Evolutionary conservation across 2,113 vertebrate species (phyloP).

Genomic region (Tupaia chinensis): DNA sequence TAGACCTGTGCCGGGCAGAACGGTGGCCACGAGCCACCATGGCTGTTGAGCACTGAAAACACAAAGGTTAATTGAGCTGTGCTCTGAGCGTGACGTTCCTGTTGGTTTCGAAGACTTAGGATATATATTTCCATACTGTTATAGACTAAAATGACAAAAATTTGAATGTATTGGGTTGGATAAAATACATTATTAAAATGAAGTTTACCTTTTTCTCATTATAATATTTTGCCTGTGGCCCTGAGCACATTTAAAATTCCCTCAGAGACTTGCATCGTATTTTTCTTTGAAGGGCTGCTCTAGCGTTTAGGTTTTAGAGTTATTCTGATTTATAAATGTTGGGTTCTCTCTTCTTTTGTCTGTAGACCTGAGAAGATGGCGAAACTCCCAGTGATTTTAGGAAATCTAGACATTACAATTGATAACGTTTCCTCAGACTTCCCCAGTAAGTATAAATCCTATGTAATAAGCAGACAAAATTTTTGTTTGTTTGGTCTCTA

Average conservation of each 20-base stretch:
- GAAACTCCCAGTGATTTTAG: slow-evolving; percentile 98
- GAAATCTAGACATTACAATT: slow-evolving; percentile 98
- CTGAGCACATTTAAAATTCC: slow-evolving; percentile 2
- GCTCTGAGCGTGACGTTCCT: neutral
- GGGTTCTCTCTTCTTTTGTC: slow-evolving; percentile 77
- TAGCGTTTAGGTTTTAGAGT: neutral
- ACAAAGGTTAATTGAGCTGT: neutral
- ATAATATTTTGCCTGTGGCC: neutral
- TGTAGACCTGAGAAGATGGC: slow-evolving; percentile 98
- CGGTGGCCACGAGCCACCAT: neutral
- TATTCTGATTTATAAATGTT: neutral
- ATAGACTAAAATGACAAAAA: neutral
- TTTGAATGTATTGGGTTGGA: neutral
- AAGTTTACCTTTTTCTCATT: neutral
- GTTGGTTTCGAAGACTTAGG: slow-evolving; percentile 15
- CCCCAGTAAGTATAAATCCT: slow-evolving; percentile 91
- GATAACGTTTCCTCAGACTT: slow-evolving; percentile 96
- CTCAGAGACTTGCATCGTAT: neutral
- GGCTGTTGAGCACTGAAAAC: neutral
- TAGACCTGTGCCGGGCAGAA: neutral
- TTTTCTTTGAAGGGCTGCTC: neutral
- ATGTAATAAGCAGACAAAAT: neutral
- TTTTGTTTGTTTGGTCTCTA: slow-evolving; percentile 57
- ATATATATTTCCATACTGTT: neutral
- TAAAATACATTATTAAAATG: neutral